Conservation (phyloP, 2,797 vertebrate genomes). For the Erithacus rubecula region DNA sequence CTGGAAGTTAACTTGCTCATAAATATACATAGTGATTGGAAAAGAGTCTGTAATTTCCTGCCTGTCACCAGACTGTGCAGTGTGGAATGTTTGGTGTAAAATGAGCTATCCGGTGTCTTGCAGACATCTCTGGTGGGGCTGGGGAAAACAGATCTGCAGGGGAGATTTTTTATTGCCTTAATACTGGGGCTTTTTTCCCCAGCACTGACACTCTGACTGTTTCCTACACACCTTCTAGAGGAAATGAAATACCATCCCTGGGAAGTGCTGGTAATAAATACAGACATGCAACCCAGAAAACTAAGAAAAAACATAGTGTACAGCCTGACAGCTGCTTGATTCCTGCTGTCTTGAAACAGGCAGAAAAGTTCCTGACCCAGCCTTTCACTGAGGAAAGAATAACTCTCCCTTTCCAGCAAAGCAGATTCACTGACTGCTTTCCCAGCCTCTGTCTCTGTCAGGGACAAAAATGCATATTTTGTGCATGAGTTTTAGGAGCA, state of each 20-base stretch:
- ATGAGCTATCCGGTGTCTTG: not conserved
- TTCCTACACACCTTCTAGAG: not conserved
- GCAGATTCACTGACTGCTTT: not conserved
- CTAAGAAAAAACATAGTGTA: not conserved
- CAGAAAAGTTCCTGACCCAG: not conserved
- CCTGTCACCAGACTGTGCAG: not conserved
- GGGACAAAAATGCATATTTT: not conserved
- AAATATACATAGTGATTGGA: not conserved
- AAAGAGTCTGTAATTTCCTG: constrained; percentile 41
- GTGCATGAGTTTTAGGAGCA: not conserved
- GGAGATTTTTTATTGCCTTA: not conserved
- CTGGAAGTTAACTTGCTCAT: not conserved
- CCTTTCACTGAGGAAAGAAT: not conserved
- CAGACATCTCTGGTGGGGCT: not conserved
- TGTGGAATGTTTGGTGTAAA: not conserved
- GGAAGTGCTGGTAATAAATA: not conserved
- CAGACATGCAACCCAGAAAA: not conserved
- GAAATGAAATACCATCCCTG: not conserved
- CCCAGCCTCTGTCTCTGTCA: not conserved
- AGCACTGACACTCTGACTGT: not conserved
- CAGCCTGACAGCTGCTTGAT: not conserved
- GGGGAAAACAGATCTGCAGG: not conserved
- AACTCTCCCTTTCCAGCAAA: not conserved
- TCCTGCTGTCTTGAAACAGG: not conserved
- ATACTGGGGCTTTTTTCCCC: not conserved